Percentiles rank a stretch among this genome's conserved stretches.
These are phyloP conservation scores for Helarctos malayanus DNA, from an alignment of 2,797 vertebrate species.

Conservation along the genomic window DNA sequence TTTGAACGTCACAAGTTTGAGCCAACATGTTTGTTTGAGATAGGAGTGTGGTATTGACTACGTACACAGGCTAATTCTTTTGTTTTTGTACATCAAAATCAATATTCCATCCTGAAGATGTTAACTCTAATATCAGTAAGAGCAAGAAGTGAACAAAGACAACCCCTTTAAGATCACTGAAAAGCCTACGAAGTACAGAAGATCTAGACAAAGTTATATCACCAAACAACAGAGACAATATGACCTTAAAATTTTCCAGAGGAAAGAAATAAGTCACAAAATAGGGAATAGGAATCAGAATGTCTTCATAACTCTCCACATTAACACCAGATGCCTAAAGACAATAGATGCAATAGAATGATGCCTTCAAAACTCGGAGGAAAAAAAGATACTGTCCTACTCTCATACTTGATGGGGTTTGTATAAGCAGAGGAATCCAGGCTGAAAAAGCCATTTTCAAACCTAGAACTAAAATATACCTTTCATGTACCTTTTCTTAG, in stretches of 20 bases:
- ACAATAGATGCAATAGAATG: not conserved
- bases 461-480: constrained; percentile 54
- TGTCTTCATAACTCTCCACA: not conserved
- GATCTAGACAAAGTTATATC: not conserved
- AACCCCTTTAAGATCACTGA: not conserved
- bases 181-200: not conserved
- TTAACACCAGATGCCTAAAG: constrained; percentile 1
- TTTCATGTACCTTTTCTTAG: constrained; percentile 20
- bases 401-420: not conserved
- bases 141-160: not conserved
- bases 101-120: not conserved
- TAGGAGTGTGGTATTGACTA: not conserved
- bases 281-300: constrained; percentile 12
- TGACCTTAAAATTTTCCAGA: constrained; percentile 6
- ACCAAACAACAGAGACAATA: constrained; percentile 42
- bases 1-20: not conserved
- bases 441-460: constrained; percentile 60
- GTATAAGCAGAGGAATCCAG: not conserved
- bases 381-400: not conserved
- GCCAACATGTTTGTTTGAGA: not conserved
- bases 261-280: not conserved
- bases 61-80: not conserved
- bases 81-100: not conserved
- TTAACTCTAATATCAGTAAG: not conserved
- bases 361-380: not conserved